These are phyloP conservation scores for Tanytarsus gracilentus DNA, from an alignment of 2,888 invertebrate genomes.

Conservation along the genomic window DNA sequence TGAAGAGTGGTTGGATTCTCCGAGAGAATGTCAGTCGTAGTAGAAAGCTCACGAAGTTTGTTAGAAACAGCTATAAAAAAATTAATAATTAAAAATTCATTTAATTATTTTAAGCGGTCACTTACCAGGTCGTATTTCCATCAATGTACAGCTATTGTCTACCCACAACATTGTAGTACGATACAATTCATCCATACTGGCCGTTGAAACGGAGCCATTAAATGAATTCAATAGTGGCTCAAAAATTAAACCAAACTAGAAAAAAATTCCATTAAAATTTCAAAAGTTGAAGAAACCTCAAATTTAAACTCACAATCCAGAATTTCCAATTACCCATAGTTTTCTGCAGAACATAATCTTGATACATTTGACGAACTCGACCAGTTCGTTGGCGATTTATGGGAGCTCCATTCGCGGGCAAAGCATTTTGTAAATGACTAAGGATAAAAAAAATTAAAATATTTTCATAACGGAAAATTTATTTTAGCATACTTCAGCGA, in stretches of 20 bases:
- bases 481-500: constrained; percentile 64
- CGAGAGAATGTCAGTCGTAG: constrained; percentile 84
- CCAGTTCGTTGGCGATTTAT: constrained; percentile 82
- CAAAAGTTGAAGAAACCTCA: background rate
- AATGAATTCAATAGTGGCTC: constrained; percentile 84
- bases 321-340: constrained; percentile 95
- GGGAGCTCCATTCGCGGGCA: constrained; percentile 93
- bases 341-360: constrained; percentile 76
- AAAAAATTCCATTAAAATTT: constrained; percentile 25
- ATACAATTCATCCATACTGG: constrained; percentile 83
- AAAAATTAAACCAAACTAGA: constrained; percentile 83
- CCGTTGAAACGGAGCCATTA: constrained; percentile 84
- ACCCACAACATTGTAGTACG: constrained; percentile 89
- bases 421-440: constrained; percentile 86
- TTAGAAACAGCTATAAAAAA: constrained; percentile 75
- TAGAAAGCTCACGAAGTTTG: constrained; percentile 81
- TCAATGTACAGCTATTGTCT: constrained; percentile 92
- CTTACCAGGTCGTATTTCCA: constrained; percentile 85
- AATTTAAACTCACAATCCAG: constrained; percentile 83
- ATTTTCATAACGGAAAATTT: background rate
- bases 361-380: constrained; percentile 88
- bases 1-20: constrained; percentile 75
- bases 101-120: constrained; percentile 25
- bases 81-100: constrained; percentile 6
- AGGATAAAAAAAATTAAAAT: constrained; percentile 30